phyloP scores from a whole-genome alignment of 2,113 vertebrate species.

The Tamias sibiricus region DNA sequence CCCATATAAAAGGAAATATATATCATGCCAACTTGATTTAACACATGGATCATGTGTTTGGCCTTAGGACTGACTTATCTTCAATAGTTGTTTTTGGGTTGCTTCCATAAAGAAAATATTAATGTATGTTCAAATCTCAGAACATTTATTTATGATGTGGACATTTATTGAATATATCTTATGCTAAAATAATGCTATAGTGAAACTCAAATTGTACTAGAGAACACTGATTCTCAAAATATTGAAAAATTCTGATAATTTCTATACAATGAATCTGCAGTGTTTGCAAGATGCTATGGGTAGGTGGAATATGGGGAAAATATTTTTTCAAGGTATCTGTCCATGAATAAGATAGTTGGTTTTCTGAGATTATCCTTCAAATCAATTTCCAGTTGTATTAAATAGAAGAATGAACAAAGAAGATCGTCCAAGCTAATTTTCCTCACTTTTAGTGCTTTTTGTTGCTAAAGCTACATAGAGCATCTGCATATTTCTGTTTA shows the following conservation, averaged over 20 bases:
- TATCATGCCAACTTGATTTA: slow-evolving; percentile 55
- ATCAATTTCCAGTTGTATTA: neutral
- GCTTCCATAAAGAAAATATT: slow-evolving; percentile 48
- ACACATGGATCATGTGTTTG: neutral
- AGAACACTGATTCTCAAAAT: neutral
- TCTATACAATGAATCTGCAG: neutral
- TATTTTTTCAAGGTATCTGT: neutral
- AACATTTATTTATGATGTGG: slow-evolving; percentile 18
- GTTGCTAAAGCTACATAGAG: neutral
- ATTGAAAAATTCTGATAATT: neutral
- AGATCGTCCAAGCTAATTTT: neutral
- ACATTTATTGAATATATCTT: slow-evolving; percentile 10
- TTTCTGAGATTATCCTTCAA: neutral
- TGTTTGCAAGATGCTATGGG: neutral
- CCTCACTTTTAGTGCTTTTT: neutral
- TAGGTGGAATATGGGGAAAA: neutral
- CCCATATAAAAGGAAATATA: slow-evolving; percentile 62
- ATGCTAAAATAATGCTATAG: neutral
- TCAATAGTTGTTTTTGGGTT: slow-evolving; percentile 42
- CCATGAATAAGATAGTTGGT: neutral
- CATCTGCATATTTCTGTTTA: neutral
- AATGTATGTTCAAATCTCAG: neutral
- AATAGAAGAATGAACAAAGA: neutral
- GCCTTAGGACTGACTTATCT: slow-evolving; percentile 30
- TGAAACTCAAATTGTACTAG: neutral